A percentile compares a stretch with the other conserved stretches of the same genome.
Conservation (phyloP, 2,113 vertebrate genomes). For the Pygoscelis antarcticus region DNA sequence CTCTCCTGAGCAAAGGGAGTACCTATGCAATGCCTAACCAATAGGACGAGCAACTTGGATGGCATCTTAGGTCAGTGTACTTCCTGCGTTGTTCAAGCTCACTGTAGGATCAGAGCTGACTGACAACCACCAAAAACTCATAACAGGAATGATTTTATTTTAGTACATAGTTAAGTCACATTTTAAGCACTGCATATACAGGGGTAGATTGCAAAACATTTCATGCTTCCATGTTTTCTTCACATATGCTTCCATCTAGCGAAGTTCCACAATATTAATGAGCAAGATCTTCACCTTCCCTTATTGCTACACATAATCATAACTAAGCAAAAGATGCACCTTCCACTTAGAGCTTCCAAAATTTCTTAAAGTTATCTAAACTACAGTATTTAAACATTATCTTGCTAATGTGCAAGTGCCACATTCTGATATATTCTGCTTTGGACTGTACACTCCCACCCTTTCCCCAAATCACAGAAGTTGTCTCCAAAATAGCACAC, state of each 20-base stretch:
- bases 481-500: not conserved
- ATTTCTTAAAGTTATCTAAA: not conserved
- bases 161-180: not conserved
- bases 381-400: not conserved
- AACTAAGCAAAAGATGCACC: not conserved
- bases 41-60: fast-evolving
- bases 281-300: not conserved
- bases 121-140: not conserved
- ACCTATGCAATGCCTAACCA: not conserved
- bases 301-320: not conserved
- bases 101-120: not conserved
- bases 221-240: not conserved
- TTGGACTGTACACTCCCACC: not conserved
- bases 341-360: not conserved
- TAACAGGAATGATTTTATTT: not conserved
- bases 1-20: not conserved
- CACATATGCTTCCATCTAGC: not conserved
- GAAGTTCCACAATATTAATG: not conserved
- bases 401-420: not conserved
- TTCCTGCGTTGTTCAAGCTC: fast-evolving
- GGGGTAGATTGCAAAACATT: not conserved
- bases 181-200: not conserved
- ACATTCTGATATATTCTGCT: not conserved
- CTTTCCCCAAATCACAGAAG: not conserved
- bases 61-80: not conserved